Percentiles rank a stretch among this genome's conserved stretches.
phyloP scores from a whole-genome alignment of 2,888 invertebrate species.

The Acanthococcus lagerstroemiae region DNA sequence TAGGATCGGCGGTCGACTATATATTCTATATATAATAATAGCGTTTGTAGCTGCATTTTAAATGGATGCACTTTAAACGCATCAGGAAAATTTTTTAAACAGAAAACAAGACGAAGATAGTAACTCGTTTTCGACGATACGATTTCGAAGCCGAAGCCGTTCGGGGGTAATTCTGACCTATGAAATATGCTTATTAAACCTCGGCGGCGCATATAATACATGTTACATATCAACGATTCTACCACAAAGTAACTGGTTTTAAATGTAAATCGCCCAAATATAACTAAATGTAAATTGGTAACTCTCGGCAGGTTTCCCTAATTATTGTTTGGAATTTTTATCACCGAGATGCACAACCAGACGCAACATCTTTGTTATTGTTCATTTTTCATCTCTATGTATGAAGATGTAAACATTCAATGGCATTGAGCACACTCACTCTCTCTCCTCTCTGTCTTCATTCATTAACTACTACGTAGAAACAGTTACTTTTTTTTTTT shows the following conservation, averaged over 20 bases:
- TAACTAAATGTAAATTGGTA: conserved; percentile 6
- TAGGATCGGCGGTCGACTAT: conserved; percentile 5
- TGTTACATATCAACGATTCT: background rate
- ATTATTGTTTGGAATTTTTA: background rate
- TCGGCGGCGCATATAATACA: background rate
- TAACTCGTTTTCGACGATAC: background rate
- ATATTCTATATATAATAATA: conserved; percentile 1
- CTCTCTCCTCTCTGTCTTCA: background rate
- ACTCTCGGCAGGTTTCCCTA: conserved; percentile 1
- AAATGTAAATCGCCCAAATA: conserved; percentile 6
- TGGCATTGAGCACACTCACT: too few species aligned
- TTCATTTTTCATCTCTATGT: too few species aligned
- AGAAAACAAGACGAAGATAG: background rate
- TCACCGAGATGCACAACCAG: background rate
- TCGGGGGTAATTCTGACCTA: background rate
- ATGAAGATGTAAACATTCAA: background rate
- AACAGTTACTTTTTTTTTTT: background rate
- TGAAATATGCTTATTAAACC: conserved; percentile 4
- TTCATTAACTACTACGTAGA: background rate
- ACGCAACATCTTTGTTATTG: background rate
- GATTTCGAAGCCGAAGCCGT: background rate
- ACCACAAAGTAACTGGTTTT: conserved; percentile 5
- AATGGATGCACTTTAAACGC: conserved; percentile 5
- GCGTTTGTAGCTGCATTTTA: background rate
- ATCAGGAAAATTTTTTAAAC: background rate